Percentiles rank a stretch among this genome's conserved stretches.
Conservation (phyloP, 64 coral and sea anemone species). For the Montipora efflorescens region DNA sequence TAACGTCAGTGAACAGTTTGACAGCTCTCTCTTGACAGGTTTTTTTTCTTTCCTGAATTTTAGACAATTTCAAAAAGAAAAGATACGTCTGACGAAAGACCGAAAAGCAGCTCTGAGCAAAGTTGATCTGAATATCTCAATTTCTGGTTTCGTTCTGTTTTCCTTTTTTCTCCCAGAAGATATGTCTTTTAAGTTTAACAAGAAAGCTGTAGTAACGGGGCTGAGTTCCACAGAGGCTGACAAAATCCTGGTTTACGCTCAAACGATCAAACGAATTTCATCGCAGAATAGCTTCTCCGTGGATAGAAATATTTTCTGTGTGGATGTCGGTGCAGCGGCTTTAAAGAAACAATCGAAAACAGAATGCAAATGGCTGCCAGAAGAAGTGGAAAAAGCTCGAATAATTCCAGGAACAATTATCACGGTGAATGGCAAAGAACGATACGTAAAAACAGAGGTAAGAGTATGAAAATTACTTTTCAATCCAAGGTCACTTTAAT, state of each 20-base stretch:
- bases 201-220: constrained; percentile 34
- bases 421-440: constrained; percentile 31
- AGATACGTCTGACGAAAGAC: too few relatives aligned
- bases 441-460: constrained; percentile 53
- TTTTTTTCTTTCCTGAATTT: not conserved
- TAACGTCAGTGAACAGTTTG: not conserved
- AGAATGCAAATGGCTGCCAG: not conserved
- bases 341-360: constrained; percentile 47
- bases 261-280: constrained; percentile 30
- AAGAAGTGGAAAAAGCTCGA: constrained; percentile 34
- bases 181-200: constrained; percentile 48
- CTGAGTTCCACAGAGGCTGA: constrained; percentile 9
- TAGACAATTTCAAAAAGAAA: not conserved
- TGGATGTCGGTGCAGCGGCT: constrained; percentile 29
- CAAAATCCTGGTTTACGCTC: constrained; percentile 33
- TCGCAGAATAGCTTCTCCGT: not conserved
- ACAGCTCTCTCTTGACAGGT: not conserved
- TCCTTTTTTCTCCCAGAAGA: not conserved
- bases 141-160: too few relatives aligned
- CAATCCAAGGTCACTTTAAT: not conserved
- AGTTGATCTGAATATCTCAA: too few relatives aligned
- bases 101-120: too few relatives aligned
- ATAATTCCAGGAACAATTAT: constrained; percentile 24
- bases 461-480: not conserved
- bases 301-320: constrained; percentile 34